Base-by-base conservation (phyloP, 2,113 vertebrate species). In the Tupaia chinensis region DNA sequence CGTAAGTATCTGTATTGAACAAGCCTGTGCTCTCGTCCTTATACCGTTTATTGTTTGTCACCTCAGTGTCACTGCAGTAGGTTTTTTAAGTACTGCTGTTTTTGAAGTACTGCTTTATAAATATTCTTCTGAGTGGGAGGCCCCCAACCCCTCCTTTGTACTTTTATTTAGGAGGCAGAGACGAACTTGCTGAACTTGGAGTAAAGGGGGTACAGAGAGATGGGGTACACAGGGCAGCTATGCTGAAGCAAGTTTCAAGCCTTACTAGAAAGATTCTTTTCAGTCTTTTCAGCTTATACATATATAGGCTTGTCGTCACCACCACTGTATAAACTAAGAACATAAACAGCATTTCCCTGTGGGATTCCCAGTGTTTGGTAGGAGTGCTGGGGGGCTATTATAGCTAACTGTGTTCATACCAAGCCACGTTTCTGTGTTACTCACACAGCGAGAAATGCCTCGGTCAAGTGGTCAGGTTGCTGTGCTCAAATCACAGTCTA, bases 361-460 rank as follows among this genome's bases (percentile, higher is more conserved):
- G 60, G 63, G 53, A n/a, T 53, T 93, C 27, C 66, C 70, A 65
- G 27, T 22, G 17, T 77, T 91, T 32, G 15, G 17, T 61, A 56
- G 60, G 16, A 54, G 44, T 65, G 27, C 56, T 56, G 5, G 56
- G 44, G 80, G 61, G 69, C 9, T 22, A 54, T 29, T 25, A 86
- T n/a, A 74, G 60, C 70, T 76, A 82, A 83, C 69, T 79, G 69
- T 68, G 93, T 93, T 73, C 34, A 63, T 1, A 93, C 22, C 34
- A 91, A 79, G 65, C 69, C 65, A 53, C 20, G 82, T 83, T 87
- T 86, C 76, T 61, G 9, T n/a, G 16, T 88, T 92, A 82, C 70
- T 97, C 91, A 93, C 76, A 87, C 23, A 92, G 60, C 61, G 60
- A 89, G 78, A 96, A 79, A 25, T 74, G 78, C 25, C 44, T 81